A percentile compares a stretch with the other conserved stretches of the same genome.
phyloP scores from a whole-genome alignment of 92 coral and sea anemone species.

The Epizoanthus rinbou region DNA sequence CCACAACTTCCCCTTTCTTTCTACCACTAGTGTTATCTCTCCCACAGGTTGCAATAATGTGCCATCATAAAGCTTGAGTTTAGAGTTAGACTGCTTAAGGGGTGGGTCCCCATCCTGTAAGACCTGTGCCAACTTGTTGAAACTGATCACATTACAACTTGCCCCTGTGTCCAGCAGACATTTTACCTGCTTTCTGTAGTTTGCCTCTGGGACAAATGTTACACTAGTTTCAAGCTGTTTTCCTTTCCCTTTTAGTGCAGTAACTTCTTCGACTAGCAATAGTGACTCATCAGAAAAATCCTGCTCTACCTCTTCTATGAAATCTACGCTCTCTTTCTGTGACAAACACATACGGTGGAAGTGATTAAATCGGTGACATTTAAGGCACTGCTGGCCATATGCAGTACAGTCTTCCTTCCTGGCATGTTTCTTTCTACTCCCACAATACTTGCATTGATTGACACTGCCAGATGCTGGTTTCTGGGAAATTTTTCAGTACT shows the following conservation, averaged over 20 bases:
- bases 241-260: neutral
- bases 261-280: neutral
- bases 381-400: conserved; percentile 17
- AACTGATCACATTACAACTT: conserved; percentile 44
- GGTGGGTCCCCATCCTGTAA: conserved; percentile 42
- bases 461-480: neutral
- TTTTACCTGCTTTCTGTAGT: neutral
- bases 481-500: neutral
- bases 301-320: neutral
- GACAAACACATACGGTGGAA: conserved; percentile 43
- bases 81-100: conserved; percentile 34
- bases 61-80: conserved; percentile 52
- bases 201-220: neutral
- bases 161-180: conserved; percentile 40
- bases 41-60: conserved; percentile 46
- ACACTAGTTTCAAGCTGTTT: neutral
- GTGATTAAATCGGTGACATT: conserved; percentile 46
- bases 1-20: conserved; percentile 7
- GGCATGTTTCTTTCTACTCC: conserved; percentile 35
- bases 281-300: conserved; percentile 7
- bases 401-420: conserved; percentile 41
- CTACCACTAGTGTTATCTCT: neutral
- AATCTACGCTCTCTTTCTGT: conserved; percentile 7
- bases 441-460: conserved; percentile 20
- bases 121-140: conserved; percentile 30